These are phyloP conservation scores for Suillia variegata DNA, from an alignment of 2,888 invertebrate species.

Conservation along the genomic window DNA sequence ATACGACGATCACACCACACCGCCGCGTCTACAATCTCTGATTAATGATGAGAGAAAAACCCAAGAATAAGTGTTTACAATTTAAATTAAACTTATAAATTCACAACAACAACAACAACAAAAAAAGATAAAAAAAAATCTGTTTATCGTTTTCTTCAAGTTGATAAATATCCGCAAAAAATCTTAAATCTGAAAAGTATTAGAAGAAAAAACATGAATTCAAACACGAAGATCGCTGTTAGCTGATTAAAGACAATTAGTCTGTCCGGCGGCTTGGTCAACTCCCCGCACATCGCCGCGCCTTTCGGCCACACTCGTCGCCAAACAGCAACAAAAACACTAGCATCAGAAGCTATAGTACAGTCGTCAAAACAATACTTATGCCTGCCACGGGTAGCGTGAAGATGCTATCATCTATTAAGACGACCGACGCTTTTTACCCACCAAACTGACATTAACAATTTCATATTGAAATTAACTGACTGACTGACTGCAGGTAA, in stretches of 20 bases:
- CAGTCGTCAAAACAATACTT: slow-evolving; percentile 12
- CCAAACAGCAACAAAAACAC: slow-evolving; percentile 30
- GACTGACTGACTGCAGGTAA: no score
- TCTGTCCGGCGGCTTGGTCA: slow-evolving; percentile 22
- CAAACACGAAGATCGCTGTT: slow-evolving; percentile 27
- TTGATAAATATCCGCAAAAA: not conserved
- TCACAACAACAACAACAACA: no score
- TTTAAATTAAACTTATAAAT: slow-evolving; percentile 4
- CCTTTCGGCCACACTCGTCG: slow-evolving; percentile 20
- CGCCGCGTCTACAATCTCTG: no score
- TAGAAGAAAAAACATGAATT: slow-evolving; percentile 14
- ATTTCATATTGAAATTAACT: slow-evolving; percentile 30
- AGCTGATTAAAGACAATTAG: slow-evolving; percentile 51
- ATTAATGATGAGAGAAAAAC: slow-evolving; percentile 29
- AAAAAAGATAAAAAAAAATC: slow-evolving; percentile 15
- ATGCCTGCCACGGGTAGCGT: slow-evolving; percentile 33
- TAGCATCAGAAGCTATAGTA: slow-evolving; percentile 34
- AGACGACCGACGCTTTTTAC: slow-evolving; percentile 29
- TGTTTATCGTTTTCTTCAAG: slow-evolving; percentile 18
- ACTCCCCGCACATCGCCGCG: slow-evolving; percentile 15
- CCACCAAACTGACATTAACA: not conserved
- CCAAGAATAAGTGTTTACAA: slow-evolving; percentile 24
- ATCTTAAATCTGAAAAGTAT: slow-evolving; percentile 8
- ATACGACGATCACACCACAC: no score
- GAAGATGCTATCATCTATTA: slow-evolving; percentile 50